Conservation (phyloP, 2,888 invertebrate species). For the Polietes domitor region DNA sequence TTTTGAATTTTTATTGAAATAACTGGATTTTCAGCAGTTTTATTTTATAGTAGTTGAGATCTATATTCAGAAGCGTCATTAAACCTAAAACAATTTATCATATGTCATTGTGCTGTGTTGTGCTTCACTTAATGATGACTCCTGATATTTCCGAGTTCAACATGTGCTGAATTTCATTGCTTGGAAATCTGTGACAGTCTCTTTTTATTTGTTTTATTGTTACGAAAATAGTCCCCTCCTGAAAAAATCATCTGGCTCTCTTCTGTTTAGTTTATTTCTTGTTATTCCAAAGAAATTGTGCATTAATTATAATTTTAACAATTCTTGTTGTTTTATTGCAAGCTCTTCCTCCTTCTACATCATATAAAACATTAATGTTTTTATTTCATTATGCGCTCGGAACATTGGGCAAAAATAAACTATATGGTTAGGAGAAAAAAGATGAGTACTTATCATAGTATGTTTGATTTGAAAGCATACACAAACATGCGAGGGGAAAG, state of each 20-base stretch:
- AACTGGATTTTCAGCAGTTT: too few species aligned
- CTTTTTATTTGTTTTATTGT: not conserved
- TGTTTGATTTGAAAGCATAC: too few species aligned
- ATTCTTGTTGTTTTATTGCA: constrained; percentile 5
- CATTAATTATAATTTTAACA: constrained; percentile 9
- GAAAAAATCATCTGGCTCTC: not conserved
- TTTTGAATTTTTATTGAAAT: too few species aligned
- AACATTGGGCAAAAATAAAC: not conserved
- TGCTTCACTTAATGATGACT: too few species aligned
- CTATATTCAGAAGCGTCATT: too few species aligned
- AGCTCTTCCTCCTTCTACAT: not conserved
- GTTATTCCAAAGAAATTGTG: not conserved
- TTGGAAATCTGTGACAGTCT: not conserved
- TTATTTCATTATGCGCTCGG: constrained; percentile 37
- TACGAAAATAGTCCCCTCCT: not conserved
- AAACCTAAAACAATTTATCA: too few species aligned
- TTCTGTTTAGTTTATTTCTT: not conserved
- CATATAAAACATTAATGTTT: constrained; percentile 29
- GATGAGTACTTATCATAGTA: constrained; percentile 7
- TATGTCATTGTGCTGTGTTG: too few species aligned
- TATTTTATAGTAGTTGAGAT: too few species aligned
- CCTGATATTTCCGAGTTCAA: too few species aligned
- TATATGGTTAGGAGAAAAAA: not conserved
- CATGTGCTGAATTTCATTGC: too few species aligned
- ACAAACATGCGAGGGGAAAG: not conserved